These are phyloP conservation scores for Poecilia picta DNA, from an alignment of 2,797 vertebrate genomes.

Conservation along the genomic window DNA sequence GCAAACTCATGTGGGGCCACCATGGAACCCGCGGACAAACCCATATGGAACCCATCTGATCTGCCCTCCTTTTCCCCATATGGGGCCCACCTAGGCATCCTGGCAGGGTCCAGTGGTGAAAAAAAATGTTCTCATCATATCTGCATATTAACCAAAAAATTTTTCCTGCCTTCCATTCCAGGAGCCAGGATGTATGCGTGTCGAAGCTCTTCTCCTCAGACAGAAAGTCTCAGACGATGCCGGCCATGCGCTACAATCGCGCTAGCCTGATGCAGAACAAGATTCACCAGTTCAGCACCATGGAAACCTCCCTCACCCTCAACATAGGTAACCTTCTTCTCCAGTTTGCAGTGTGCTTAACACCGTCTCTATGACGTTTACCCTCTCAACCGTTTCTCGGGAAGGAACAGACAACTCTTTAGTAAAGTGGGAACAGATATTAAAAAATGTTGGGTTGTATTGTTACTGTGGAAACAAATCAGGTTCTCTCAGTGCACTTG, in stretches of 20 bases:
- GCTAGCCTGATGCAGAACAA: constrained; percentile 87
- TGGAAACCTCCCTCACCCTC: constrained; percentile 93
- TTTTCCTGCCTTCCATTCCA: constrained; percentile 50
- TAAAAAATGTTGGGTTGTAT: neutral
- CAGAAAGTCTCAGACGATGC: constrained; percentile 96
- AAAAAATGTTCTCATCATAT: neutral
- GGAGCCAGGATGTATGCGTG: constrained; percentile 86
- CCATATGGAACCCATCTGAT: too few relatives aligned
- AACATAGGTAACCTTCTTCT: constrained; percentile 85
- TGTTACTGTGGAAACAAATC: neutral
- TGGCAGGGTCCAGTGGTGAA: neutral
- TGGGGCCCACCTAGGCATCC: too few relatives aligned
- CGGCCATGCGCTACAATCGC: constrained; percentile 87
- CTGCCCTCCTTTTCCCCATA: too few relatives aligned
- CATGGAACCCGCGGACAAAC: too few relatives aligned
- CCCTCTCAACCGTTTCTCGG: neutral
- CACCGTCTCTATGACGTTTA: neutral
- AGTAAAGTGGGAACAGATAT: neutral
- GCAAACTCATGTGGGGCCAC: too few relatives aligned
- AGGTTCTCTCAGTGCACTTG: neutral
- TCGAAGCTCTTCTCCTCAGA: constrained; percentile 87
- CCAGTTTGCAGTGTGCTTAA: neutral
- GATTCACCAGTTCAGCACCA: constrained; percentile 90
- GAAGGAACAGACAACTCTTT: neutral
- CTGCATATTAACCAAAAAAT: neutral